Evolutionary conservation across 2,113 vertebrate genomes (phyloP).

Genomic region (Tetraodon nigroviridis): DNA sequence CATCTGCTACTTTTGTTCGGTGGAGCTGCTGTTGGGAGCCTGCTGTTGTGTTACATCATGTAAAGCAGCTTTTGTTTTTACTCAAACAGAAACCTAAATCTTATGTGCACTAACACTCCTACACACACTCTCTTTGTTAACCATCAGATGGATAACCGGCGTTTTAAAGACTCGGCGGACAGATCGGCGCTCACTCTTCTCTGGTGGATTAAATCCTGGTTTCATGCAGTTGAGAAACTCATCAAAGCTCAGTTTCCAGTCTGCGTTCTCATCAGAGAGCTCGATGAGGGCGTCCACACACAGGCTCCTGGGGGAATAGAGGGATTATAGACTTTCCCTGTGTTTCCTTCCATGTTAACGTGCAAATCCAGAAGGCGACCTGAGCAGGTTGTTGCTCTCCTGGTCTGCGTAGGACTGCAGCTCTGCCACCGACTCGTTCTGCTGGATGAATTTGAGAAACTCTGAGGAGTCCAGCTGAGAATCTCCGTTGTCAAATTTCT

Average conservation of each 20-base stretch:
- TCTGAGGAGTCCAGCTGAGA: slow-evolving; percentile 89
- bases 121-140: no score
- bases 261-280: slow-evolving; percentile 95
- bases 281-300: slow-evolving; percentile 98
- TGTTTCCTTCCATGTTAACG: neutral
- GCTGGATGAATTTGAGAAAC: slow-evolving; percentile 94
- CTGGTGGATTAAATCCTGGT: slow-evolving; percentile 90
- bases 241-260: slow-evolving; percentile 97
- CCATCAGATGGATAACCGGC: neutral
- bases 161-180: neutral
- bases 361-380: slow-evolving; percentile 66
- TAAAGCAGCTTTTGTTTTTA: no score
- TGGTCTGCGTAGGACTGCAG: slow-evolving; percentile 87
- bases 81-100: no score
- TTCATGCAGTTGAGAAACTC: slow-evolving; percentile 98
- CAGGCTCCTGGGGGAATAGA: slow-evolving; percentile 81
- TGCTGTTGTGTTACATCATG: no score
- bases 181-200: slow-evolving; percentile 84
- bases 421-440: slow-evolving; percentile 89
- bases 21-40: neutral
- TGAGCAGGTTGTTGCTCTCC: slow-evolving; percentile 93
- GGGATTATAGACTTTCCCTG: neutral
- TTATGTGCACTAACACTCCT: no score
- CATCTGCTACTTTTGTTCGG: slow-evolving; percentile 2
- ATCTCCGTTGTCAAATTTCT: slow-evolving; percentile 92